Conservation (phyloP, 2,888 invertebrate genomes). For the Julus scanicus region DNA sequence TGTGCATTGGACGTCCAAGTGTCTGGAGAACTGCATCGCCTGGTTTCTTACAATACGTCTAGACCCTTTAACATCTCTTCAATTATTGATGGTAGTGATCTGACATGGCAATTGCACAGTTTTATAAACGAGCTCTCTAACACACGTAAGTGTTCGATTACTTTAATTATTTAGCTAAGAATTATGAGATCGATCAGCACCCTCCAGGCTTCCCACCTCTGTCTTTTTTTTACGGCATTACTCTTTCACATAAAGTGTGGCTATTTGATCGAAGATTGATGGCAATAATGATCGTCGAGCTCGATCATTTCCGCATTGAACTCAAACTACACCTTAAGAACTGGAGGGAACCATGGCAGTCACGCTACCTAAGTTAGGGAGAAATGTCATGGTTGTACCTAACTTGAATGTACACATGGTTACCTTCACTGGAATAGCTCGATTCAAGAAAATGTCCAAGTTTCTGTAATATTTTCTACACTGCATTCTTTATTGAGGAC, state of each 20-base stretch:
- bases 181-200: constrained; percentile 19
- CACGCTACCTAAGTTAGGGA: no score
- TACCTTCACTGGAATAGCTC: background rate
- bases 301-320: background rate
- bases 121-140: constrained; percentile 10
- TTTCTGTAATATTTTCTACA: background rate
- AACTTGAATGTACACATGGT: no score
- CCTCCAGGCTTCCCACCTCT: constrained; percentile 19
- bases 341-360: no score
- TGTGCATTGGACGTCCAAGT: background rate
- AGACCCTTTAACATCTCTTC: background rate
- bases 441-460: background rate
- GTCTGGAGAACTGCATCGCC: background rate
- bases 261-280: background rate
- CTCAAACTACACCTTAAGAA: no score
- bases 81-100: background rate
- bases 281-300: constrained; percentile 9
- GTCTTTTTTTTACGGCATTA: constrained; percentile 4
- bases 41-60: background rate
- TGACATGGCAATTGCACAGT: constrained; percentile 19
- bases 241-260: background rate
- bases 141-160: background rate
- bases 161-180: constrained; percentile 19
- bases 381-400: background rate
- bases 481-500: background rate